phyloP scores from a whole-genome alignment of 23 tunicate genomes.

The Clavelina lepadiformis region DNA sequence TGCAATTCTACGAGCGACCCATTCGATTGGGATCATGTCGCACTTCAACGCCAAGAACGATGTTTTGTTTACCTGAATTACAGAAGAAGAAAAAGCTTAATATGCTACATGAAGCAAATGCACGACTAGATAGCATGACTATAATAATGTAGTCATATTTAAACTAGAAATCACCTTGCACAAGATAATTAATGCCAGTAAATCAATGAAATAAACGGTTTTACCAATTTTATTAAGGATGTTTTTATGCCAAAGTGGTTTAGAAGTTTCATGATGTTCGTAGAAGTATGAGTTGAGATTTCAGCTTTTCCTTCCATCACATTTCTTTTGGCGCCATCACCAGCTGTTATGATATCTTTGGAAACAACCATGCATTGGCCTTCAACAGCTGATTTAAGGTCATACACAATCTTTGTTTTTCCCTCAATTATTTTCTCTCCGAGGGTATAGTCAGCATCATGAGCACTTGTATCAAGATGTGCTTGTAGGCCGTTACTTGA shows the following conservation, averaged over 20 bases:
- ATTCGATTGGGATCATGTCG: constrained; percentile 91
- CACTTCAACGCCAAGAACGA: constrained; percentile 68
- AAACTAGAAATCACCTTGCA: too few species aligned
- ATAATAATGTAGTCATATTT: too few species aligned
- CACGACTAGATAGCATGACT: too few species aligned
- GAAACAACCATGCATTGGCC: constrained; percentile 77
- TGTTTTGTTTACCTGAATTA: constrained; percentile 48
- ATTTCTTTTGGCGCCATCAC: constrained; percentile 54
- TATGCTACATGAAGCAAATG: too few species aligned
- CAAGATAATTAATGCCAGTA: too few species aligned
- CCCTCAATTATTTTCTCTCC: constrained; percentile 64
- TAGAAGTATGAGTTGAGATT: constrained; percentile 65
- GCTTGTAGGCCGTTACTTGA: too few species aligned
- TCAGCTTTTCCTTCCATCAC: constrained; percentile 83
- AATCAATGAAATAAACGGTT: too few species aligned
- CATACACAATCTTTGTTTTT: constrained; percentile 80
- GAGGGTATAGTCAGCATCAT: constrained; percentile 46
- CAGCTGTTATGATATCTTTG: constrained; percentile 77
- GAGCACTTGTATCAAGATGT: too few species aligned
- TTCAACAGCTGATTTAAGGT: constrained; percentile 38
- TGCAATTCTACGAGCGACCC: constrained; percentile 84
- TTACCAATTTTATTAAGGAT: constrained; percentile 63
- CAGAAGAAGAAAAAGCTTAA: too few species aligned
- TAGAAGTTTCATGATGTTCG: constrained; percentile 48
- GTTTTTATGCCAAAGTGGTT: constrained; percentile 73